Evolutionary conservation across 1,140 invertebrate genomes (phyloP), one percentile per base, ranked within the genome.

Genomic region (Brachionus sp.): DNA sequence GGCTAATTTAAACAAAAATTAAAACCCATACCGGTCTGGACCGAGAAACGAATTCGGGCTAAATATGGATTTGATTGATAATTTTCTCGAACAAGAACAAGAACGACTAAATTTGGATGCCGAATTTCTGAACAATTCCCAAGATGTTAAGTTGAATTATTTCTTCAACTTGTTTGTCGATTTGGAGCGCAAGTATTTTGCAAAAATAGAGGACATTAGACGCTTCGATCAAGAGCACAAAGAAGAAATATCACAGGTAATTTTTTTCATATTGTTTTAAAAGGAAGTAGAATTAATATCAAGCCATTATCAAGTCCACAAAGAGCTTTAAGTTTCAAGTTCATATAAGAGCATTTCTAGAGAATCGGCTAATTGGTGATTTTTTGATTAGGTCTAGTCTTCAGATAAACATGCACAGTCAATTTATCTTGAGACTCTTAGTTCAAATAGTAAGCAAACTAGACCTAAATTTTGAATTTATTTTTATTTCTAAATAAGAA

Each of bases 161-260:
- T 80, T 80, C 19, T 80, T 62, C 25, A 80, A 80, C 37, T 29
- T 80, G 19, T 80, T 80, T 37, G 25, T 39, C 6, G 77, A 80
- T 39, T 66, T 80, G 50, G 50, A 80, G 19, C 6, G 35, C 3
- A 57, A 39, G 13, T 66, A 80, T 62, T 19, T 44, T 9, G 13
- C 50, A 3, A 80, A 66, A 42, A 37, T 80, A 37, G 77, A 80
- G 16, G 77, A 80, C 19, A 57, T 80, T 37, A 80, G 57, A 29
- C 50, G 77, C 16, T 62, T 80, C 13, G 39, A 80, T 16, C 50
- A 57, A 23, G 77, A 80, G 29, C 77, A 44, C 25, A 75, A 75
- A 46, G 70, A 75, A 6, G 70, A 75, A 50, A 75, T 75, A 46
- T 46, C 39, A 10, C 70, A 75, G n/a, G 70, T 75, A 75, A 75